These are phyloP conservation scores for Pharmacophagus antenor DNA, from an alignment of 2,888 invertebrate species.

Conservation along the genomic window DNA sequence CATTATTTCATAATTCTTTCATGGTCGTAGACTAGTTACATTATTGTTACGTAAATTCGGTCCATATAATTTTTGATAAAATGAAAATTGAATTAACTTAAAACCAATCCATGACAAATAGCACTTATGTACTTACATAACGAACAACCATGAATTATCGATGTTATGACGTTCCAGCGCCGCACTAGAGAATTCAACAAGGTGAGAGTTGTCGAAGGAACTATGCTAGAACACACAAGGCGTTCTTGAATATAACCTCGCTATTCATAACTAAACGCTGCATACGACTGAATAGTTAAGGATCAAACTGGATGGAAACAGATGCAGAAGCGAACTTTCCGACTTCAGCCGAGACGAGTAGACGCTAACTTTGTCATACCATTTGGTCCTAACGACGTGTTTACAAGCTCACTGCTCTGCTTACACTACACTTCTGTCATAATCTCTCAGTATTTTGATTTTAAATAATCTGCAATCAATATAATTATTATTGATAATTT, in stretches of 20 bases:
- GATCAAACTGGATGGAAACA: conserved; percentile 35
- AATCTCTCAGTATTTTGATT: background rate
- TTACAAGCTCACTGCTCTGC: conserved; percentile 10
- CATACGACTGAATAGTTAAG: conserved; percentile 35
- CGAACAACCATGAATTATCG: conserved; percentile 23
- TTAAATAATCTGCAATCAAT: background rate
- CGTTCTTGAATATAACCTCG: conserved; percentile 37
- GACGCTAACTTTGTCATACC: conserved; percentile 34
- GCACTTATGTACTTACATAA: background rate
- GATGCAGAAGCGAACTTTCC: conserved; percentile 38
- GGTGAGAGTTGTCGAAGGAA: conserved; percentile 26
- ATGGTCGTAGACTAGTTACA: no score
- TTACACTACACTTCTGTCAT: conserved; percentile 1
- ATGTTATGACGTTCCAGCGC: conserved; percentile 11
- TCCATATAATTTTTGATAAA: no score
- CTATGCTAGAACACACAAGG: conserved; percentile 32
- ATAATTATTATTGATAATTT: no score
- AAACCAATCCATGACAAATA: no score
- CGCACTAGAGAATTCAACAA: conserved; percentile 26
- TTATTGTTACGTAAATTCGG: no score
- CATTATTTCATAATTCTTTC: no score
- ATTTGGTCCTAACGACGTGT: conserved; percentile 20
- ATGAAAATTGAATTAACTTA: no score
- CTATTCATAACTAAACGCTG: conserved; percentile 23
- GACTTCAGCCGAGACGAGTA: conserved; percentile 34